These are phyloP conservation scores for Capitulum mitella DNA, from an alignment of 2,888 invertebrate genomes.

Conservation along the genomic window DNA sequence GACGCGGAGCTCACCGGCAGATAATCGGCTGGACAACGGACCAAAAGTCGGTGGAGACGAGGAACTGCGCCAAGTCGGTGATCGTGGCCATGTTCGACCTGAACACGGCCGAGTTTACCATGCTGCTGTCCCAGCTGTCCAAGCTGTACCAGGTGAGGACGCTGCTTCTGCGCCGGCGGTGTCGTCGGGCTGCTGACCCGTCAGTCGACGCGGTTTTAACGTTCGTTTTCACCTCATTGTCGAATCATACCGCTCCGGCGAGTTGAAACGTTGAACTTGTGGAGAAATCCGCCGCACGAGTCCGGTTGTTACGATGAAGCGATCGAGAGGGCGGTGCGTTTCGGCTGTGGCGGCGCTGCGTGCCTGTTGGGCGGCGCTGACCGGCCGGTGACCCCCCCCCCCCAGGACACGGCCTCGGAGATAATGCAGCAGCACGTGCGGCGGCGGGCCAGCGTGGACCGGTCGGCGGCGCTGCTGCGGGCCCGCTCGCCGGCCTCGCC, in stretches of 20 bases:
- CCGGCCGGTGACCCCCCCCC: background rate
- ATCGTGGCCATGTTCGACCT: constrained; percentile 81
- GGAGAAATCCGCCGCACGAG: too few relatives aligned
- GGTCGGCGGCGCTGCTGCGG: constrained; percentile 42
- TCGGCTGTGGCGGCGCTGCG: background rate
- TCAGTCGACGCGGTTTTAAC: too few relatives aligned
- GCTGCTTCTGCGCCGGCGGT: too few relatives aligned
- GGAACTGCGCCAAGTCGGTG: constrained; percentile 56
- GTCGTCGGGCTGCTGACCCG: too few relatives aligned
- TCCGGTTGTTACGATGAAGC: too few relatives aligned
- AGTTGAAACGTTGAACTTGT: too few relatives aligned
- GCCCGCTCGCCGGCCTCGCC: constrained; percentile 44
- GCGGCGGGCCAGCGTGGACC: constrained; percentile 27
- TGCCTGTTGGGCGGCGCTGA: too few relatives aligned
- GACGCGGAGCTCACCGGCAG: constrained; percentile 47
- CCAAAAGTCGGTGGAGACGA: constrained; percentile 58
- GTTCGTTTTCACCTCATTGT: too few relatives aligned
- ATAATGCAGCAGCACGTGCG: constrained; percentile 35
- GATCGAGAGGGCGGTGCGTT: background rate
- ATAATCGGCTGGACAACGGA: constrained; percentile 65
- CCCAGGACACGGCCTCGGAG: constrained; percentile 37
- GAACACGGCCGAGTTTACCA: constrained; percentile 81
- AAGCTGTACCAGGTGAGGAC: constrained; percentile 42
- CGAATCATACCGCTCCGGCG: too few relatives aligned
- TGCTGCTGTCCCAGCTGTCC: constrained; percentile 52